phyloP scores from a whole-genome alignment of 2,888 invertebrate species.

The Creontiades dilutus region DNA sequence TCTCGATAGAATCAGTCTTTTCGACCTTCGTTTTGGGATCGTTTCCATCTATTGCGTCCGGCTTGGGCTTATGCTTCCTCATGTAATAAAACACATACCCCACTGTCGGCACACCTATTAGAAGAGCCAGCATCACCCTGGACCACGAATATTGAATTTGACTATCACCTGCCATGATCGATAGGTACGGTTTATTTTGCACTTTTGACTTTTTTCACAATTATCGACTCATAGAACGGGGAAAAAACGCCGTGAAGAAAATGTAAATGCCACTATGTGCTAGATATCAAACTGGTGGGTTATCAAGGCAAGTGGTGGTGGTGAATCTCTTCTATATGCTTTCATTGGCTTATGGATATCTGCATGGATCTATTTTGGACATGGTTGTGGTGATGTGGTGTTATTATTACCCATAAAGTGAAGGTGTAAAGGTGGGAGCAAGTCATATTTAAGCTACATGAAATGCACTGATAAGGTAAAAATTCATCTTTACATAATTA shows the following conservation, averaged over 20 bases:
- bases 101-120: conserved; percentile 72
- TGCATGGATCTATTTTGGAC: no score
- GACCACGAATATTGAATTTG: conserved; percentile 64
- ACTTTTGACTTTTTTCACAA: not conserved
- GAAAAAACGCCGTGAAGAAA: not conserved
- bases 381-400: no score
- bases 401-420: no score
- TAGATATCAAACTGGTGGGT: not conserved
- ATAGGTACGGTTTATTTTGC: not conserved
- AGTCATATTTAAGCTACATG: no score
- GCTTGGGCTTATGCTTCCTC: conserved; percentile 47
- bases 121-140: conserved; percentile 69
- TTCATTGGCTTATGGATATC: no score
- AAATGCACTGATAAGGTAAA: no score
- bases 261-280: not conserved
- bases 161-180: conserved; percentile 67
- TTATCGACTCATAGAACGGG: not conserved
- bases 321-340: no score
- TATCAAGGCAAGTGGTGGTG: not conserved
- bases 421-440: no score
- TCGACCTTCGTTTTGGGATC: conserved; percentile 42
- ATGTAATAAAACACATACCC: conserved; percentile 72
- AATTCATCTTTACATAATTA: no score
- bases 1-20: conserved; percentile 6
- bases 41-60: conserved; percentile 44